phyloP scores from a whole-genome alignment of 1,140 invertebrate genomes.

The Scaptodrosophila lebanonensis region DNA sequence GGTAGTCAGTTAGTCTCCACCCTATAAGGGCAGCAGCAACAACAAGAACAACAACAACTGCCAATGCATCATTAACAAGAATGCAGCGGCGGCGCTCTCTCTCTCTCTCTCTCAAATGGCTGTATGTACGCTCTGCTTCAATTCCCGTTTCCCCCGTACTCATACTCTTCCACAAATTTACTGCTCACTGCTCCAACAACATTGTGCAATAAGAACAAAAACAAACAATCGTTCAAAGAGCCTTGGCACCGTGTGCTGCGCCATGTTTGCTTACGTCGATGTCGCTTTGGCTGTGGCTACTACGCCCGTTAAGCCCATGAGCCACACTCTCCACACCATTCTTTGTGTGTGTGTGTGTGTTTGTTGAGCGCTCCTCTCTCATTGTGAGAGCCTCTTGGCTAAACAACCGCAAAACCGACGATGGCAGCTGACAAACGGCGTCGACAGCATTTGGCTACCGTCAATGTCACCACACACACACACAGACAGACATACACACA shows the following conservation, averaged over 20 bases:
- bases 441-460: constrained; percentile 14
- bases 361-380: neutral
- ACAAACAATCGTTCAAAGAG: constrained; percentile 66
- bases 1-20: too few relatives aligned
- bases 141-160: constrained; percentile 1
- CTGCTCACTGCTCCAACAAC: constrained; percentile 33
- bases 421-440: constrained; percentile 17
- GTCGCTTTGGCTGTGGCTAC: too few relatives aligned
- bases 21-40: neutral
- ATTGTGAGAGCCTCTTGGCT: neutral
- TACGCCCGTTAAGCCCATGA: too few relatives aligned
- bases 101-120: constrained; percentile 2
- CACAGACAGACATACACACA: neutral
- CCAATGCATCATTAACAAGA: too few relatives aligned
- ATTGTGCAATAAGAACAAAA: constrained; percentile 41
- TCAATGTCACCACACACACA: constrained; percentile 6
- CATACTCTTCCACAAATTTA: constrained; percentile 16
- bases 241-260: constrained; percentile 64
- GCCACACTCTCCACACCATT: too few relatives aligned
- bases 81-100: neutral
- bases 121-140: constrained; percentile 12
- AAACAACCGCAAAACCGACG: constrained; percentile 30
- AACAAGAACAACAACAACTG: neutral
- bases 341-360: neutral
- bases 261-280: too few relatives aligned